Evolutionary conservation across 2,113 vertebrate species (phyloP), one percentile per base, ranked within the genome.

Genomic region (Cyanoliseus patagonus): DNA sequence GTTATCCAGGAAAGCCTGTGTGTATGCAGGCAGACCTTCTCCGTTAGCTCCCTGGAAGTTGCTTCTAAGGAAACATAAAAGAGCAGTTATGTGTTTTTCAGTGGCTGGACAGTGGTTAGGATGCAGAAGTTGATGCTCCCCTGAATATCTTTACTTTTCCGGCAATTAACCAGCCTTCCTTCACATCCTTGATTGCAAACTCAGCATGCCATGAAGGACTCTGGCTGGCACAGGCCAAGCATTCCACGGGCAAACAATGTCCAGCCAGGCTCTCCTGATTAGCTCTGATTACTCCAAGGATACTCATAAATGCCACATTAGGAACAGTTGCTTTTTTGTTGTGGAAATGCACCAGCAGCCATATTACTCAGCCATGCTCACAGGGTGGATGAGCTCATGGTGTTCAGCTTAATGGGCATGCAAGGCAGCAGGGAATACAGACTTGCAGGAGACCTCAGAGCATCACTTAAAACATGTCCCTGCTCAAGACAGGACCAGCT

Each of bases 351-450:
- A 23, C 16, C 47, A 33, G 81, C 52, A 73, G 35, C 35, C 2
- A 0, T 4, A 24, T 41, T 10, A 3, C 44, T 18, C 44, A 44
- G 44, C 39, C 5, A 1, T 1, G 64, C 46, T 72, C 0, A 0
- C 31, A 5, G 39, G 24, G 33, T 13, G 13, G 68, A 5, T 30
- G 49, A 42, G 55, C 20, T 69, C 24, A 4, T 2, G 6, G 44
- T 51, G 55, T 6, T 41, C 31, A 61, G 17, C 25, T 57, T 31
- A 6, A 14, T 2, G 15, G 64, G 46, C 35, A 11, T 17, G 69
- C 15, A 19, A 66, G 49, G 24, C 37, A 84, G 30, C 42, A 18
- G 49, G 33, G 28, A 57, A 42, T 12, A 52, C 2, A 28, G 17
- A 18, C 5, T 37, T 35, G 27, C 4, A 55, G 42, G 51, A 33